Conservation (phyloP, 2,113 vertebrate genomes). For the Emydura subglobosa region DNA sequence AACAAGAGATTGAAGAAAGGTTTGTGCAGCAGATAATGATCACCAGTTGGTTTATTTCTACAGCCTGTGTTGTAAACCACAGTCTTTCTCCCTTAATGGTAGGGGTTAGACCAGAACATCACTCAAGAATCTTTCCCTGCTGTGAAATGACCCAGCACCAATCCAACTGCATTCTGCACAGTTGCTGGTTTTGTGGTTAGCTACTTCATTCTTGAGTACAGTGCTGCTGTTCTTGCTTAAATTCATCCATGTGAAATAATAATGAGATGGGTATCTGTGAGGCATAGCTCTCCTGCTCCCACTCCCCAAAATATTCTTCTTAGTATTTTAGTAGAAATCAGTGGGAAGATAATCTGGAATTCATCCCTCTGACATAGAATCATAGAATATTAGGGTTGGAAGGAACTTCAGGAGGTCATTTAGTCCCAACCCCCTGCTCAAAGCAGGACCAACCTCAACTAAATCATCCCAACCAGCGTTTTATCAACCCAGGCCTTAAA, state of each 20-base stretch:
- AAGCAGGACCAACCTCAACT: no score
- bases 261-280: background rate
- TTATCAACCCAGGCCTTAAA: no score
- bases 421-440: no score
- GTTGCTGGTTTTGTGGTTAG: background rate
- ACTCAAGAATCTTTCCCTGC: background rate
- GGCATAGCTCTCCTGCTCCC: background rate
- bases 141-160: background rate
- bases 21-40: slow-evolving; percentile 35
- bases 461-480: no score
- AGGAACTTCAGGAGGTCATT: no score
- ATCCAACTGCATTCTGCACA: background rate
- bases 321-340: background rate
- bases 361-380: background rate
- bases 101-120: background rate
- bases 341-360: background rate
- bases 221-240: background rate
- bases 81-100: background rate
- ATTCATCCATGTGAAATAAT: background rate
- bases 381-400: no score
- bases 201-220: background rate
- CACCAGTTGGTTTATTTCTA: background rate
- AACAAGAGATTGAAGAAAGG: slow-evolving; percentile 11
- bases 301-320: background rate
- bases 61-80: background rate